Base-by-base conservation (phyloP, 23 tunicate genomes). In the Diplosoma virens region DNA sequence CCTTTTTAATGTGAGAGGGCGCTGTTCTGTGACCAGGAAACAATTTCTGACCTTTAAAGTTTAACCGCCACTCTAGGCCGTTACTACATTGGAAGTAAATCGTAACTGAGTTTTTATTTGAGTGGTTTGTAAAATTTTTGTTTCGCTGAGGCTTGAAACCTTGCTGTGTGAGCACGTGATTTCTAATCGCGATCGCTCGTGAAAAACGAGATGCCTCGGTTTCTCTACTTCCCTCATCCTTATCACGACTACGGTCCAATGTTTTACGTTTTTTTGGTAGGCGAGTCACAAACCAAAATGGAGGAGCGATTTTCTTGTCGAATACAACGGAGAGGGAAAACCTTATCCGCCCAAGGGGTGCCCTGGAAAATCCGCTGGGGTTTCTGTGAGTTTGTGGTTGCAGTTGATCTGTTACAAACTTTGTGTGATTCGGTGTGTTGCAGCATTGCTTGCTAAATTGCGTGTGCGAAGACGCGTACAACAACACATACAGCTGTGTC, bases 361-460 rank as follows among this genome's bases (percentile, higher is more conserved):
- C 58, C 89, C 99, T 6, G 33, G 31, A 20, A 68, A 54, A 14
- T 80, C 93, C 6, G 71, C 75, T 18, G 99, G 99, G 9, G 99
- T 78, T 0, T 82, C 87, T 35, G 99, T 94, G 33, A 16, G 52
- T 46, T 11, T 11, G 16, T n/a, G n/a, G n/a, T n/a, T n/a, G n/a
- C n/a, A n/a, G n/a, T n/a, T n/a, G n/a, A n/a, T n/a, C n/a, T n/a
- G n/a, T n/a, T n/a, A n/a, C n/a, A n/a, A n/a, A n/a, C n/a, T n/a
- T n/a, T n/a, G n/a, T n/a, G 97, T 14, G 97, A 80, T 1, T 79
- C 84, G 30, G 97, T 92, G 35, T 60, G 11, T 58, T 86, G 25
- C 75, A 94, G 99, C 88, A 94, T 75, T 94, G 99, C 66, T 88
- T 94, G 56, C 99, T 95, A 25, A 89, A 88, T 47, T 94, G 99